Evolutionary conservation across 2,113 vertebrate genomes (phyloP).

Genomic region (Arvicanthis niloticus): DNA sequence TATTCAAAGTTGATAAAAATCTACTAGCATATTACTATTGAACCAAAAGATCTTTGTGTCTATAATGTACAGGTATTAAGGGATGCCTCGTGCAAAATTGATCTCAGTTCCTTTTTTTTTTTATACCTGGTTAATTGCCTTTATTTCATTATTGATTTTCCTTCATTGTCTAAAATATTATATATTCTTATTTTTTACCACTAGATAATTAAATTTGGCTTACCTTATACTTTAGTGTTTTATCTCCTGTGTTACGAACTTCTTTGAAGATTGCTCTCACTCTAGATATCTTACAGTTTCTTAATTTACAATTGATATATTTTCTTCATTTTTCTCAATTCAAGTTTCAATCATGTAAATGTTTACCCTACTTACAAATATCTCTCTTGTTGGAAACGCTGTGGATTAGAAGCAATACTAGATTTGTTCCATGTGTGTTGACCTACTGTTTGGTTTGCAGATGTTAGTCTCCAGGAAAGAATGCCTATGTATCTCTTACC

Average conservation of each 20-base stretch:
- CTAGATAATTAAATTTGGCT: not conserved
- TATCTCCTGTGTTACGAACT: not conserved
- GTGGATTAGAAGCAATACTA: not conserved
- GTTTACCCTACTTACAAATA: not conserved
- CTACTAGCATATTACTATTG: not conserved
- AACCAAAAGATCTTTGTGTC: not conserved
- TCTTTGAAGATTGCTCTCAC: not conserved
- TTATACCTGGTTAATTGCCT: not conserved
- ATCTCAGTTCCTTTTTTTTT: not conserved
- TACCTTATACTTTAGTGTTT: not conserved
- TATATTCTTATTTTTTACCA: not conserved
- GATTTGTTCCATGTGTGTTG: not conserved
- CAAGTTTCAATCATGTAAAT: not conserved
- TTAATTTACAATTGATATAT: not conserved
- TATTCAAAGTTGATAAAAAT: conserved; percentile 23
- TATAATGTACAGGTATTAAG: not conserved
- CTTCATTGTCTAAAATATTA: not conserved
- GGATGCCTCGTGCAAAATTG: not conserved
- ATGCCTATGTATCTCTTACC: not conserved
- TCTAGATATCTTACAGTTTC: not conserved
- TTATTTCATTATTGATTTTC: not conserved
- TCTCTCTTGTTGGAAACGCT: not conserved
- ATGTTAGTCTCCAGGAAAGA: not conserved
- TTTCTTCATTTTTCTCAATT: not conserved
- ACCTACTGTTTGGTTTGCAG: not conserved